These are phyloP conservation scores for Macquaria australasica DNA, from an alignment of 2,113 vertebrate genomes.

Conservation along the genomic window DNA sequence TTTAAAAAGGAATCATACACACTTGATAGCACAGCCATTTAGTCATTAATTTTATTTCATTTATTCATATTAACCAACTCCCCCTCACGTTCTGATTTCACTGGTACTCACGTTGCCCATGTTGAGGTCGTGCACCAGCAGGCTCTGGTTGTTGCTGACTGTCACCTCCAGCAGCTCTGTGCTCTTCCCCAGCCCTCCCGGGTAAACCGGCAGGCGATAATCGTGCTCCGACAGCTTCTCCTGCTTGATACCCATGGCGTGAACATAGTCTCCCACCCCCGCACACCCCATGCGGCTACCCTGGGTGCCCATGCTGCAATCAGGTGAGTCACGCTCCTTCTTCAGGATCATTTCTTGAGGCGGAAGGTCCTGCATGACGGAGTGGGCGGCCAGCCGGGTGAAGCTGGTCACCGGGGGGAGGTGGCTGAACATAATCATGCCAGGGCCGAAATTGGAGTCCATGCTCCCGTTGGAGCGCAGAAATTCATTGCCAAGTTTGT, in stretches of 20 bases:
- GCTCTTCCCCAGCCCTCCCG: conserved; percentile 83
- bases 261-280: conserved; percentile 85
- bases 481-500: conserved; percentile 94
- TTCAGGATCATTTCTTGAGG: conserved; percentile 95
- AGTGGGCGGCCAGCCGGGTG: conserved; percentile 91
- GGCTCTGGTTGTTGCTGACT: conserved; percentile 85
- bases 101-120: conserved; percentile 82
- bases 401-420: conserved; percentile 97
- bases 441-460: conserved; percentile 91
- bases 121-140: conserved; percentile 92
- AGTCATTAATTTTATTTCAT: too few species aligned
- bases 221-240: conserved; percentile 95
- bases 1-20: background rate
- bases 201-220: conserved; percentile 85
- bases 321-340: conserved; percentile 91
- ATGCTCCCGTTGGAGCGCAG: conserved; percentile 89
- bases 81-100: background rate
- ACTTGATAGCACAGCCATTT: background rate
- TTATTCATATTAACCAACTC: too few species aligned
- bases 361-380: conserved; percentile 87
- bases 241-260: conserved; percentile 94
- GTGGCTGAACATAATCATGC: conserved; percentile 98
- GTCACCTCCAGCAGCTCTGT: conserved; percentile 87
- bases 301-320: conserved; percentile 83
- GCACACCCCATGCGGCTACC: conserved; percentile 59